Conservation (phyloP, 1,140 invertebrate genomes). For the Pogonomyrmex barbatus region DNA sequence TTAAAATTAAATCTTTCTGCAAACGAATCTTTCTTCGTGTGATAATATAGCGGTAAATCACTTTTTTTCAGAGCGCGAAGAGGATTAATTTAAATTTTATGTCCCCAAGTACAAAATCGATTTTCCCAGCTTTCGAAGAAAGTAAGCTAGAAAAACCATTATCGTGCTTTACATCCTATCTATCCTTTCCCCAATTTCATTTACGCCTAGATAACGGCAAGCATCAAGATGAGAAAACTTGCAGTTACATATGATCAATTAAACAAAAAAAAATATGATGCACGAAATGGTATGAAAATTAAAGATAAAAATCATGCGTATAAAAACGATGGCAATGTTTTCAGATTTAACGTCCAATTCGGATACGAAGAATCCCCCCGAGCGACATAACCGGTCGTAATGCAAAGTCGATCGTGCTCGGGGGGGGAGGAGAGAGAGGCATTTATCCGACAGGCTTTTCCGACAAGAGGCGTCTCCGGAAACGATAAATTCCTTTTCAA, state of each 20-base stretch:
- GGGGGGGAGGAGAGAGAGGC: not conserved
- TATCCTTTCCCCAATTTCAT: not conserved
- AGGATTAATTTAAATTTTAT: conserved; percentile 15
- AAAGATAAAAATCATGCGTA: not conserved
- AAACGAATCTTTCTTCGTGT: not conserved
- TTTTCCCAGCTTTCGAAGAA: not conserved
- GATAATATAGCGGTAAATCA: not conserved
- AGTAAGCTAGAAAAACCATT: not conserved
- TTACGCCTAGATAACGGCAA: not conserved
- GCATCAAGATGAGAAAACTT: not conserved
- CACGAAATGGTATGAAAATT: not conserved
- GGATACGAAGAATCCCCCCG: conserved; percentile 5
- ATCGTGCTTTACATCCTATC: not conserved
- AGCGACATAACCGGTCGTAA: conserved; percentile 29
- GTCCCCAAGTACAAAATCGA: not conserved
- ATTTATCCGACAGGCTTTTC: not conserved
- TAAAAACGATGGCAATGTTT: conserved; percentile 23
- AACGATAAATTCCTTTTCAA: conserved; percentile 9
- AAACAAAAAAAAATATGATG: not conserved
- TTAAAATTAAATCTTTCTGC: not conserved
- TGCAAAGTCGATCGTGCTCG: conserved; percentile 39
- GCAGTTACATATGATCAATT: not conserved
- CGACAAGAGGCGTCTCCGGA: conserved; percentile 3
- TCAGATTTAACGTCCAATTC: conserved; percentile 7
- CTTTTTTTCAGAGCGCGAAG: not conserved